Evolutionary conservation across 1,140 invertebrate species (phyloP), one percentile per base, ranked within the genome.

Genomic region (Araneus ventricosus): DNA sequence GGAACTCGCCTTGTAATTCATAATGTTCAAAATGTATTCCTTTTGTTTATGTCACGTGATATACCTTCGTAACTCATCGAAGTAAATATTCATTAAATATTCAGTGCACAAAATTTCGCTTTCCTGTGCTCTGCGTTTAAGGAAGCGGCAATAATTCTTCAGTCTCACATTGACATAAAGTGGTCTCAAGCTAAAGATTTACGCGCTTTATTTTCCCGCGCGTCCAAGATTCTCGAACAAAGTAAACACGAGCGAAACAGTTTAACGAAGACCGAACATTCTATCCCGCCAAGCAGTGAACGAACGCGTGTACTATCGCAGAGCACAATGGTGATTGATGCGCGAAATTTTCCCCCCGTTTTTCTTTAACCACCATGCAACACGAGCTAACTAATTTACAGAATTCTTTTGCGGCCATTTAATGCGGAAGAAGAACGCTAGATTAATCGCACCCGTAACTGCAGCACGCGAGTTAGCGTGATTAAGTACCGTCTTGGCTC

Each of bases 331-430:
- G 41, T 82, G 79, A 82, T 82, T 24, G 79, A 82, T 82, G 79
- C 39, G 7, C 34, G 5, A 82, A 80, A 37, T 45, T 82, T 27
- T 67, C n/a, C 22, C 34, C 79, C 79, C 24, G 34, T 45, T 45
- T 82, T 24, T 82, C 45, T 52, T 52, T 52, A 52, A 52, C 24
- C 30, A 37, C 34, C 34, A 22, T 82, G 79, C 79, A 82, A 82
- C 79, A n/a, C 79, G 79, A 82, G 30, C 79, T 82, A 82, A 82
- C 79, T 82, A 82, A 82, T 82, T 82, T 82, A 82, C 79, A 82
- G 34, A 45, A 82, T 82, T 82, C 79, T 82, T 45, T 41, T 45
- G 79, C 34, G n/a, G 79, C 79, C 10, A 82, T 67, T 67, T 27
- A 67, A 67, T 67, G 63, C 63, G 63, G 41, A 82, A 82, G 79